Conservation (phyloP, 2,888 invertebrate species). For the Archaeoteleia sp. region DNA sequence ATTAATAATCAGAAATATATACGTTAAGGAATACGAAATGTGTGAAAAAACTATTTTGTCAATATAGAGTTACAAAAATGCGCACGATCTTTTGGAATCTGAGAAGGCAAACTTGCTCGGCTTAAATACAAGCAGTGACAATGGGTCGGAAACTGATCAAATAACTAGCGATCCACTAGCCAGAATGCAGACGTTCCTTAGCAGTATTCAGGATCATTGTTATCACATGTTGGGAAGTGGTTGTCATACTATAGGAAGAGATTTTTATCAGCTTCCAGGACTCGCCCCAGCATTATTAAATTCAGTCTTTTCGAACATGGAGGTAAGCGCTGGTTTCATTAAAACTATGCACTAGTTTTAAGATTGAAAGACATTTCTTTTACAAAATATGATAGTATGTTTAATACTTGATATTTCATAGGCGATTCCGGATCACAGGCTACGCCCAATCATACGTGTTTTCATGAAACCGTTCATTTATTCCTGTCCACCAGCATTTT, state of each 20-base stretch:
- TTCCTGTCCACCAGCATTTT: constrained; percentile 89
- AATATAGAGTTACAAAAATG: constrained; percentile 80
- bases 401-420: constrained; percentile 72
- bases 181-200: constrained; percentile 90
- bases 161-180: constrained; percentile 79
- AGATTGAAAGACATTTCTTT: not conserved
- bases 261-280: constrained; percentile 87
- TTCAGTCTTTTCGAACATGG: constrained; percentile 83
- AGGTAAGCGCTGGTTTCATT: constrained; percentile 69
- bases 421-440: constrained; percentile 88
- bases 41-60: not conserved
- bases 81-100: constrained; percentile 83
- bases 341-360: not conserved
- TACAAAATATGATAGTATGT: not conserved
- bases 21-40: too few species aligned
- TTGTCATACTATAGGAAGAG: constrained; percentile 83
- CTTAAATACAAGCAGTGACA: constrained; percentile 71
- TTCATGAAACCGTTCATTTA: constrained; percentile 91
- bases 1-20: constrained; percentile 1
- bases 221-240: constrained; percentile 83
- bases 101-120: constrained; percentile 87
- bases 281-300: constrained; percentile 84
- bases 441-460: constrained; percentile 87
- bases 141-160: constrained; percentile 73
- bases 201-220: constrained; percentile 86